A percentile compares a stretch with the other conserved stretches of the same genome.
These are phyloP conservation scores for Dryobotodes eremita DNA, from an alignment of 2,888 invertebrate species.

Conservation along the genomic window DNA sequence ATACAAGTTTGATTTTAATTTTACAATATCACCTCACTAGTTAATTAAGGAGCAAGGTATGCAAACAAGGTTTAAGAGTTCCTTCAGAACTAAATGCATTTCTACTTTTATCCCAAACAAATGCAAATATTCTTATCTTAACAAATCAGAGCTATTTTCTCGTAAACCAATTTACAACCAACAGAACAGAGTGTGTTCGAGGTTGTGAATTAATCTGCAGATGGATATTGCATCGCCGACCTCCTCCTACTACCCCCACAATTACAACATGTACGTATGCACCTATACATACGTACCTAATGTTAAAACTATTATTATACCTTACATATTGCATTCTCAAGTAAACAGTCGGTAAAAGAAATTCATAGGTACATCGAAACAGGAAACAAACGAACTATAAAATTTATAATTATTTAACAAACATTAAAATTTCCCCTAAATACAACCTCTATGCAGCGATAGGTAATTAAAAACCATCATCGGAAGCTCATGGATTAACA, in stretches of 20 bases:
- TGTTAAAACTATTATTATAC: constrained; percentile 62
- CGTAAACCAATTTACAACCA: constrained; percentile 51
- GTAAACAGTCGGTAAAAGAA: constrained; percentile 62
- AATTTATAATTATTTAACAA: constrained; percentile 79
- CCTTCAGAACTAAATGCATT: constrained; percentile 62
- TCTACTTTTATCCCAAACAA: constrained; percentile 53
- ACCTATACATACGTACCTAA: constrained; percentile 60
- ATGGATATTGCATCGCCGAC: constrained; percentile 62
- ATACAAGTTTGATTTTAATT: constrained; percentile 75
- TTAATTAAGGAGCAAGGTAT: constrained; percentile 61
- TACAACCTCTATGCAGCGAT: constrained; percentile 72
- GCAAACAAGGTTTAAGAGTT: constrained; percentile 51
- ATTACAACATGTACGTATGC: constrained; percentile 61
- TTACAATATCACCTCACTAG: constrained; percentile 74
- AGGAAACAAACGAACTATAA: constrained; percentile 74
- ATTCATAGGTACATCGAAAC: constrained; percentile 62
- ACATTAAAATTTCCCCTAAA: constrained; percentile 77
- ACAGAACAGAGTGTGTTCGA: constrained; percentile 56
- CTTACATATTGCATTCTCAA: constrained; percentile 68
- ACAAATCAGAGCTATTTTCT: constrained; percentile 47
- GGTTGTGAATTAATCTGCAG: constrained; percentile 55
- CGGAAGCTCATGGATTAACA: constrained; percentile 78
- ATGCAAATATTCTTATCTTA: constrained; percentile 60
- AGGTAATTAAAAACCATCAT: constrained; percentile 79
- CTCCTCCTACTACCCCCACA: constrained; percentile 57